Conservation (phyloP, 2,797 vertebrate genomes). For the Lerista edwardsae region DNA sequence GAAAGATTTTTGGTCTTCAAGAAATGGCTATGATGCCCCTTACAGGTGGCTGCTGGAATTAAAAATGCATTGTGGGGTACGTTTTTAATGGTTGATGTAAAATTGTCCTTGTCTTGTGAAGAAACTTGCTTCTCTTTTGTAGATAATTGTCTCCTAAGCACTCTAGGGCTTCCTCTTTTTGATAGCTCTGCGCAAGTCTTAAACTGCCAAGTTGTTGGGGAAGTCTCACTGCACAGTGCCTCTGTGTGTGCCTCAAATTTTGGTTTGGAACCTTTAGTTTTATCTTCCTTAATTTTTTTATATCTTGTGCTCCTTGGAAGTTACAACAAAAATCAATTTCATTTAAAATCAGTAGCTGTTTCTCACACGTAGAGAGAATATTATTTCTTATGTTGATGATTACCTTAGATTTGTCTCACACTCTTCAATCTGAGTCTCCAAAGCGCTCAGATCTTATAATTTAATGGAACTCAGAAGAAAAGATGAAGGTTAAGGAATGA, state of each 20-base stretch:
- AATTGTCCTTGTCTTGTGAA: not conserved
- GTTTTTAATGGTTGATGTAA: not conserved
- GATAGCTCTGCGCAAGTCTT: not conserved
- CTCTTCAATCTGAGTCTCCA: not conserved
- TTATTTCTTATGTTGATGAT: not conserved
- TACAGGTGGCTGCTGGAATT: not conserved
- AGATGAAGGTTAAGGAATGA: too few relatives aligned
- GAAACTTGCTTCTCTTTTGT: not conserved
- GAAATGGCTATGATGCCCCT: not conserved
- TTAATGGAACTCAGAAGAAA: too few relatives aligned
- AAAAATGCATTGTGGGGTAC: not conserved
- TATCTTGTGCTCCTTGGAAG: too few relatives aligned
- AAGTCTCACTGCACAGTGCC: too few relatives aligned
- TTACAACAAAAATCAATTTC: not conserved
- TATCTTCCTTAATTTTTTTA: too few relatives aligned
- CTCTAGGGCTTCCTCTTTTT: not conserved
- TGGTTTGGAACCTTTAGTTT: not conserved
- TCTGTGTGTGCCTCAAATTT: not conserved
- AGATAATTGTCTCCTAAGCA: too few relatives aligned
- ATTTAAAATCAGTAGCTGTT: not conserved
- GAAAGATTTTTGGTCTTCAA: not conserved
- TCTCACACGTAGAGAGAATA: not conserved
- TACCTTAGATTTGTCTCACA: not conserved
- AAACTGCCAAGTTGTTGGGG: not conserved
- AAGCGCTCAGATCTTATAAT: not conserved